Evolutionary conservation across 2,797 vertebrate genomes (phyloP), one percentile per base, ranked within the genome.

Genomic region (Takifugu ocellatus): DNA sequence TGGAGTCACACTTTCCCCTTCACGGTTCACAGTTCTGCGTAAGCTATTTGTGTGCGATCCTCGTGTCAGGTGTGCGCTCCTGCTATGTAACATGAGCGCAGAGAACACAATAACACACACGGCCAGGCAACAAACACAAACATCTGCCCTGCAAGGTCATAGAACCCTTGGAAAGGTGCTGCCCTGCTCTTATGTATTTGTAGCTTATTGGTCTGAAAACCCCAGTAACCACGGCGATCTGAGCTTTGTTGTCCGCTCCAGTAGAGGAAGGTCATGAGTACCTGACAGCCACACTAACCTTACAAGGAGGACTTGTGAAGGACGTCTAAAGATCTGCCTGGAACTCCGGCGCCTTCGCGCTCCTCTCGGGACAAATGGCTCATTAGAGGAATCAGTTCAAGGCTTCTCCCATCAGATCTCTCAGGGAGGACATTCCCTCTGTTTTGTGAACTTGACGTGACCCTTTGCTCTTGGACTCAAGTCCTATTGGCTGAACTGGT

Each of bases 361-460:
- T 31, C 64, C 51, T 52, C 66, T 62, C 61, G 68, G 36, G 49
- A 10, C 25, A 29, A 49, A 27, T 26, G 33, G 33, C 42, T 56
- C 52, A n/a, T 53, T 12, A n/a, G 62, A 33, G 24, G 59, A 69
- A 62, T 58, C 45, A 52, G 44, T 21, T 21, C 16, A 63, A 10
- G 48, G 58, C 59, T 63, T 64, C 2, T 29, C 48, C 47, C 25
- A 54, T 31, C n/a, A 31, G 16, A 21, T 17, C 16, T 52, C n/a
- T 49, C 59, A 61, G 47, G 24, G 25, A 17, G 27, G n/a, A 9
- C 39, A 1, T 61, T 63, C 66, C 44, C 54, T 21, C 50, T 69
- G 43, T 84, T 68, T 86, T 87, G 81, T 80, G 77, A 75, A 59
- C 63, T 68, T 65, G 39, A 70, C 56, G 59, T 68, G 59, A 43